A percentile compares a stretch with the other conserved stretches of the same genome.
phyloP scores from a whole-genome alignment of 2,797 vertebrate species.

The Coregonus sp. region DNA sequence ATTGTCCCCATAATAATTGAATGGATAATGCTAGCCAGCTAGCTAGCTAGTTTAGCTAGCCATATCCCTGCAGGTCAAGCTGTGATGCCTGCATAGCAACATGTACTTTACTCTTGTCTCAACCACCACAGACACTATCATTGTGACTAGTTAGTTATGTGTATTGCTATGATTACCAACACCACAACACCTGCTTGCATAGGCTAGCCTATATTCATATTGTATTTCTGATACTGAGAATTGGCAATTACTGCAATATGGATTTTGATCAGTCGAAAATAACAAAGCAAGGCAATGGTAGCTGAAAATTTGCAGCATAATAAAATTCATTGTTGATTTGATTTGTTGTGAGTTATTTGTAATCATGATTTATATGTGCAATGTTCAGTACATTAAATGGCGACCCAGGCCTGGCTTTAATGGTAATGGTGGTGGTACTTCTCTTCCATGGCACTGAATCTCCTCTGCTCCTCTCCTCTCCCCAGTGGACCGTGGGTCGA shows the following conservation, averaged over 20 bases:
- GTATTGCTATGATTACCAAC: background rate
- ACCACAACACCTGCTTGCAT: background rate
- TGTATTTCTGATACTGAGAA: background rate
- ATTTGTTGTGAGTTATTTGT: constrained; percentile 19
- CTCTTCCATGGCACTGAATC: background rate
- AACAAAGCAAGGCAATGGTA: background rate
- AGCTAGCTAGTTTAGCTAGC: background rate
- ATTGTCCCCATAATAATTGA: background rate
- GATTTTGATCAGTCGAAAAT: background rate
- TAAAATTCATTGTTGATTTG: background rate
- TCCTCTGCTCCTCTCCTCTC: background rate
- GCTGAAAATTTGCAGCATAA: background rate
- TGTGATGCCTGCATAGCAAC: background rate
- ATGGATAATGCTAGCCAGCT: background rate
- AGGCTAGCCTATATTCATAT: background rate
- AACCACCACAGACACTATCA: background rate
- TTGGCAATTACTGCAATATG: background rate
- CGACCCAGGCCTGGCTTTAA: background rate
- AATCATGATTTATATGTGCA: background rate
- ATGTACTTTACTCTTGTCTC: background rate
- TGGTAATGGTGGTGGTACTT: background rate
- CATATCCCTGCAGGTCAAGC: background rate
- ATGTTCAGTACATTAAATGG: background rate
- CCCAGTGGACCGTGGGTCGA: constrained; percentile 94
- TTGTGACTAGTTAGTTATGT: background rate